Percentiles rank a stretch among this genome's conserved stretches.
Evolutionary conservation across 2,888 invertebrate species (phyloP).

Genomic region (Chelonus formosanus): DNA sequence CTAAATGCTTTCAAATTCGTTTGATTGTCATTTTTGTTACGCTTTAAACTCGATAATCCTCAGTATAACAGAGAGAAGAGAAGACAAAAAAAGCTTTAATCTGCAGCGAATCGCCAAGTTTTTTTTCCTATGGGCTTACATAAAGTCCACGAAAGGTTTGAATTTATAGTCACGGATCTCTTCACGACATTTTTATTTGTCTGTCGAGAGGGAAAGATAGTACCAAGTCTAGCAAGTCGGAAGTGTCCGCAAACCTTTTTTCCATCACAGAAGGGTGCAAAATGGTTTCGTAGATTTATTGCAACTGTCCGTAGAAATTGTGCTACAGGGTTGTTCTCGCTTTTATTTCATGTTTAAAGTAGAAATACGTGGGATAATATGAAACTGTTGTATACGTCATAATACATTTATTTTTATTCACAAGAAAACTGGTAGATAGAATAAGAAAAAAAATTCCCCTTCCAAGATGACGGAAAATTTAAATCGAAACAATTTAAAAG

Average conservation of each 20-base stretch:
- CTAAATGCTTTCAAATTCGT: neutral
- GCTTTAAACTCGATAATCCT: slow-evolving; percentile 26
- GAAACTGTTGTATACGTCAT: no score
- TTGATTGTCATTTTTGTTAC: neutral
- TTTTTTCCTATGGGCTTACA: slow-evolving; percentile 19
- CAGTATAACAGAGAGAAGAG: neutral
- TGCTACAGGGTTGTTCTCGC: no score
- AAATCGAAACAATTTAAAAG: no score
- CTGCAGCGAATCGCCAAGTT: neutral
- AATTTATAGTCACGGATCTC: slow-evolving; percentile 26
- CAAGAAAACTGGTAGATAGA: no score
- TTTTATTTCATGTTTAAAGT: no score
- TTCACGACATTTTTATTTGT: slow-evolving; percentile 25
- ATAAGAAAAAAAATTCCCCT: no score
- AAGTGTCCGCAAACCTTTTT: slow-evolving; percentile 14
- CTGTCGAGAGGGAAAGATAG: slow-evolving; percentile 16
- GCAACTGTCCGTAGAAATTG: neutral
- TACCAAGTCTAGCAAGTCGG: slow-evolving; percentile 8
- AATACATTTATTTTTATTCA: no score
- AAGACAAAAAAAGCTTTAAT: slow-evolving; percentile 8
- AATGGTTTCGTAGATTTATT: neutral
- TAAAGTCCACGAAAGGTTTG: neutral
- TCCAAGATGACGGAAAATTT: no score
- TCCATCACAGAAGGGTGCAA: slow-evolving; percentile 1
- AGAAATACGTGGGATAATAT: no score